These are phyloP conservation scores for Apostichopus californicus DNA, from an alignment of 35 echinoderm and acorn worm genomes.

Conservation along the genomic window DNA sequence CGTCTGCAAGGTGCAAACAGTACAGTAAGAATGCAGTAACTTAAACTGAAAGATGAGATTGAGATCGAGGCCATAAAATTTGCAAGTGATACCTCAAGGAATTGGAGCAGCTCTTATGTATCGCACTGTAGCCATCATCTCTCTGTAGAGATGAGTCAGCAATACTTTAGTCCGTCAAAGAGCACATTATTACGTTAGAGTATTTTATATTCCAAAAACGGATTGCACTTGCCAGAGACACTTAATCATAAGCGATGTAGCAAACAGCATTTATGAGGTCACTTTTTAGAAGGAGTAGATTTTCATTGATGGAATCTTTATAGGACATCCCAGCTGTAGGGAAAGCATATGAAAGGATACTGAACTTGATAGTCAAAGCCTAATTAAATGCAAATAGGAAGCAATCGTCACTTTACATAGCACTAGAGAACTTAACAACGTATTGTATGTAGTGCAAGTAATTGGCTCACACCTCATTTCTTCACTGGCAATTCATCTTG, in stretches of 20 bases:
- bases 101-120: neutral
- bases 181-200: neutral
- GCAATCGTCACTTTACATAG: no score
- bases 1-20: no score
- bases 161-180: neutral
- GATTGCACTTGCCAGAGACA: neutral
- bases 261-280: neutral
- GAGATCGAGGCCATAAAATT: neutral
- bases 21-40: neutral
- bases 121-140: neutral
- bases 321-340: no score
- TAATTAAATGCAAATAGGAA: no score
- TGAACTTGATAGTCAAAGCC: no score
- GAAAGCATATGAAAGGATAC: no score
- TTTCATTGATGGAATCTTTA: no score
- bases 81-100: neutral
- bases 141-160: neutral
- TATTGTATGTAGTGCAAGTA: no score
- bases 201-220: neutral
- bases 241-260: neutral
- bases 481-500: no score
- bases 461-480: no score
- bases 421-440: no score
- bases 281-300: neutral
- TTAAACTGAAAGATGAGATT: neutral